Evolutionary conservation across 2,888 invertebrate species (phyloP).

Genomic region (Leptinotarsa tumamoca): DNA sequence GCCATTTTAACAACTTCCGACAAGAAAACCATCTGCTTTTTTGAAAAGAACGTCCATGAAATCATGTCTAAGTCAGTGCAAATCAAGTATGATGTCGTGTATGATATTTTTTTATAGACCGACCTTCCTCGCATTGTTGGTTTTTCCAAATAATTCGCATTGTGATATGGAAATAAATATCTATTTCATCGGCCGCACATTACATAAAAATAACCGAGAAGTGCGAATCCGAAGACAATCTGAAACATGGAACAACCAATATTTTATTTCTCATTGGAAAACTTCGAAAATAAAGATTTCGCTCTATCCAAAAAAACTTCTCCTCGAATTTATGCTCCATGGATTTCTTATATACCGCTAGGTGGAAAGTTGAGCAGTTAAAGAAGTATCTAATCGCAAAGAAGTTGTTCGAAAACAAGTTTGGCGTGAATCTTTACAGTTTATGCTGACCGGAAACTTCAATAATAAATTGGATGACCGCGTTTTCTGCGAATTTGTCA

Average conservation of each 20-base stretch:
- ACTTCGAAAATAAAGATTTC: conserved; percentile 24
- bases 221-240: conserved; percentile 11
- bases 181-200: not conserved
- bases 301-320: not conserved
- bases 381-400: conserved; percentile 18
- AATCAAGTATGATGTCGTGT: too few relatives aligned
- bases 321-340: conserved; percentile 1
- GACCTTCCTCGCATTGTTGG: not conserved
- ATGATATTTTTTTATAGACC: too few relatives aligned
- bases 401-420: conserved; percentile 18
- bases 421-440: conserved; percentile 11
- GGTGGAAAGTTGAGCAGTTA: conserved; percentile 18
- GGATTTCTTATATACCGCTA: conserved; percentile 11
- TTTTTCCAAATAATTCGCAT: not conserved
- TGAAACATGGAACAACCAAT: not conserved
- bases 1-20: too few relatives aligned
- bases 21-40: too few relatives aligned
- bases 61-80: too few relatives aligned
- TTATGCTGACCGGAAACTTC: conserved; percentile 18
- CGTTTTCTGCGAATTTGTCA: conserved; percentile 3
- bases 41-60: too few relatives aligned
- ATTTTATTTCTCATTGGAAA: conserved; percentile 23
- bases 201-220: not conserved
- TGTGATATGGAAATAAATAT: not conserved
- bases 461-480: conserved; percentile 15